phyloP scores from a whole-genome alignment of 1,140 invertebrate species.

The Trachelipus rathkii region DNA sequence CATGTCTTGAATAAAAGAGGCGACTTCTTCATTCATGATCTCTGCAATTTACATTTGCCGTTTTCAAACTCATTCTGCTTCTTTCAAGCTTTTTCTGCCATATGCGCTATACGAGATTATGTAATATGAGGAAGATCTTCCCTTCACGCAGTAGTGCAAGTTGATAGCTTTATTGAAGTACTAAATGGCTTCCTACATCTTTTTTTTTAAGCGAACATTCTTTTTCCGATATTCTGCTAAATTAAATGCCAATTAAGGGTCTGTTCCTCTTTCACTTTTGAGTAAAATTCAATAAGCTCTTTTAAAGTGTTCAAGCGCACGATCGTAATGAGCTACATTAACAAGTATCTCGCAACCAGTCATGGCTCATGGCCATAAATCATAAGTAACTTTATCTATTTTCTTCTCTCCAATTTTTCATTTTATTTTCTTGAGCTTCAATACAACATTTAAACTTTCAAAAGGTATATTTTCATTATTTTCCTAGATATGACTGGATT shows the following conservation, averaged over 20 bases:
- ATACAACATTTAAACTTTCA: constrained; percentile 70
- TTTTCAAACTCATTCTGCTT: background rate
- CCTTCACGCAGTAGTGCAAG: background rate
- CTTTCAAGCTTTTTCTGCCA: background rate
- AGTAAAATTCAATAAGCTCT: background rate
- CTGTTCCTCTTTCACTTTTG: background rate
- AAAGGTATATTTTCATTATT: constrained; percentile 63
- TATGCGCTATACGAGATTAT: background rate
- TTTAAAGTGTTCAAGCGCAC: constrained; percentile 52
- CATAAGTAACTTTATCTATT: constrained; percentile 57
- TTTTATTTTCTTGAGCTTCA: constrained; percentile 56
- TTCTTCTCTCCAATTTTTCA: constrained; percentile 49
- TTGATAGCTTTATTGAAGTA: background rate
- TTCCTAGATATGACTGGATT: constrained; percentile 57
- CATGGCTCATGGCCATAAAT: constrained; percentile 66
- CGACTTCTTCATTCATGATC: too few species aligned
- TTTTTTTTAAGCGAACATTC: background rate
- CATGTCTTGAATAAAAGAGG: too few species aligned
- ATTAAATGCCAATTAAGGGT: background rate
- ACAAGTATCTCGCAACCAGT: constrained; percentile 77
- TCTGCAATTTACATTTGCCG: too few species aligned
- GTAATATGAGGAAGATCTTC: background rate
- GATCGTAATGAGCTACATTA: constrained; percentile 1
- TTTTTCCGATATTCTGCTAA: background rate
- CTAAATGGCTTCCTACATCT: background rate